Percentiles rank a stretch among this genome's conserved stretches.
Evolutionary conservation across 1,140 invertebrate genomes (phyloP).

Genomic region (Drosophila murphyi): DNA sequence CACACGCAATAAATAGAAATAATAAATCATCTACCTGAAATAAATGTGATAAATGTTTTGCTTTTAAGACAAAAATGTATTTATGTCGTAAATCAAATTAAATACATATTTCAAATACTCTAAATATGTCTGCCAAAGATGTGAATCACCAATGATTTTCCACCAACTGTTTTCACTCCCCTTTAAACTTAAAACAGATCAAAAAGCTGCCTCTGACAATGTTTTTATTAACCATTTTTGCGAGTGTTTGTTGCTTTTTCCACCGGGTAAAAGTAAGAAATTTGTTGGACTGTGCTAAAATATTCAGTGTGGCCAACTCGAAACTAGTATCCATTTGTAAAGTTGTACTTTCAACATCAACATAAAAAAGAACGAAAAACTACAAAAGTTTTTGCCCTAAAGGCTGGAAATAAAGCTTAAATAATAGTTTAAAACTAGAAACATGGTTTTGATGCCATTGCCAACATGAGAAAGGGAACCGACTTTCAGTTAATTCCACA

Average conservation of each 20-base stretch:
- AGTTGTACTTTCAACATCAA: constrained; percentile 35
- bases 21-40: too few relatives aligned
- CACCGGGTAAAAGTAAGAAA: constrained; percentile 46
- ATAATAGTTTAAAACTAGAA: constrained; percentile 26
- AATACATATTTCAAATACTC: too few relatives aligned
- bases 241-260: neutral
- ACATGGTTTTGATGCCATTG: neutral
- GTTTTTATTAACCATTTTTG: neutral
- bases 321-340: constrained; percentile 15
- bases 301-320: constrained; percentile 12
- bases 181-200: neutral
- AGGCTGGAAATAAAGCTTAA: constrained; percentile 12
- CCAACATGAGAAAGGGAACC: too few relatives aligned
- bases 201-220: neutral
- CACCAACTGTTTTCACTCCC: neutral
- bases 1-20: too few relatives aligned
- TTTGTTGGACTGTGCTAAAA: constrained; percentile 37
- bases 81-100: too few relatives aligned
- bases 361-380: constrained; percentile 3
- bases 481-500: constrained; percentile 13
- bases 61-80: too few relatives aligned
- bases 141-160: too few relatives aligned
- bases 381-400: constrained; percentile 16
- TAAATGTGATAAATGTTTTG: too few relatives aligned
- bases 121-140: too few relatives aligned